Conservation (phyloP, 2,113 vertebrate genomes). For the Cercopithecus mona region DNA sequence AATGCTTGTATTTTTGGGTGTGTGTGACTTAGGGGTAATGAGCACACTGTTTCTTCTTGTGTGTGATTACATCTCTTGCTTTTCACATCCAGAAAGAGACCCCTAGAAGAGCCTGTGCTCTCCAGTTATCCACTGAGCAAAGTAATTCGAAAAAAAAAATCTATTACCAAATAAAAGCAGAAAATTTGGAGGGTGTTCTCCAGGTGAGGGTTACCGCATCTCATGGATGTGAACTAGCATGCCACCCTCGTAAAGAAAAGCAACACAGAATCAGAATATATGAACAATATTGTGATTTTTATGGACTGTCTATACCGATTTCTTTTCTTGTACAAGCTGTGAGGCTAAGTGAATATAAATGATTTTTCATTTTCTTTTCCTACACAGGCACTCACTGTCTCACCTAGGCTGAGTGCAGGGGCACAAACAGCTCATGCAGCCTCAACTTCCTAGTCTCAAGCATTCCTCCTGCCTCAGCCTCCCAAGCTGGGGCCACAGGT, state of each 20-base stretch:
- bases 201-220: neutral
- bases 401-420: no score
- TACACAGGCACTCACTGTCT: no score
- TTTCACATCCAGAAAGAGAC: neutral
- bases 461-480: no score
- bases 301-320: fast-evolving
- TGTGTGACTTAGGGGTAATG: neutral
- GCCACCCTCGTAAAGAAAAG: neutral
- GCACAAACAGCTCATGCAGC: no score
- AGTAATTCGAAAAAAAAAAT: neutral
- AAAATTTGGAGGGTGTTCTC: neutral
- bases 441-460: no score
- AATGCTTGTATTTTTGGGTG: no score
- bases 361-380: neutral
- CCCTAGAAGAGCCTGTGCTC: neutral
- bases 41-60: neutral
- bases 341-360: neutral
- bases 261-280: neutral
- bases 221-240: no score
- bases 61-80: neutral
- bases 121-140: neutral
- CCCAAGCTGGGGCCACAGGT: no score
- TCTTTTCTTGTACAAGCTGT: neutral
- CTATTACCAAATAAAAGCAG: neutral
- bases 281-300: fast-evolving